Evolutionary conservation across 92 coral and sea anemone species (phyloP).

Genomic region (Meandrina meandrites): DNA sequence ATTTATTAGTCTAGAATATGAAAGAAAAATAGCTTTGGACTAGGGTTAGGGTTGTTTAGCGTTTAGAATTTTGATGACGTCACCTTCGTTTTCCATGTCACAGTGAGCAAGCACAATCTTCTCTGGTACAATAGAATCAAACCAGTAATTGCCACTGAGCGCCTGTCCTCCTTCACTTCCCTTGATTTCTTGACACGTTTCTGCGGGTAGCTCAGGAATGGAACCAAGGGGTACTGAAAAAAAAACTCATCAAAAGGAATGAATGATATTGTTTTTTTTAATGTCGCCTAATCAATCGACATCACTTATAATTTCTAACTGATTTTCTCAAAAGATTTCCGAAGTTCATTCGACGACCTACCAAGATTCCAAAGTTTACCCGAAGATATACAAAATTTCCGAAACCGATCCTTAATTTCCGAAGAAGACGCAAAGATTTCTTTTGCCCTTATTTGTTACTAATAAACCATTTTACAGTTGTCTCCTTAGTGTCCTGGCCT

Average conservation of each 20-base stretch:
- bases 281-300: too few species aligned
- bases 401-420: background rate
- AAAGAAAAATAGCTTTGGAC: too few species aligned
- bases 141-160: constrained; percentile 14
- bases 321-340: background rate
- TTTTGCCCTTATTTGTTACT: background rate
- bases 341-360: background rate
- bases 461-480: too few species aligned
- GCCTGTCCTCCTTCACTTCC: constrained; percentile 12
- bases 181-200: constrained; percentile 19
- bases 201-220: constrained; percentile 27
- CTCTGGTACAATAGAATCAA: background rate
- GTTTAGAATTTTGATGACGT: background rate
- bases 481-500: too few species aligned
- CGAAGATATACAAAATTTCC: background rate
- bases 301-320: background rate
- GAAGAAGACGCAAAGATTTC: background rate
- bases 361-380: background rate
- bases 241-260: too few species aligned
- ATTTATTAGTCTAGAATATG: too few species aligned
- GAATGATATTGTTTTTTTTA: too few species aligned
- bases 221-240: constrained; percentile 32
- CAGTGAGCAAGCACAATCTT: background rate
- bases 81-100: constrained; percentile 22
- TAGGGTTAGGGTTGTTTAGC: too few species aligned